Evolutionary conservation across 2,888 invertebrate species (phyloP), one percentile per base, ranked within the genome.

Genomic region (Pyralis farinalis): DNA sequence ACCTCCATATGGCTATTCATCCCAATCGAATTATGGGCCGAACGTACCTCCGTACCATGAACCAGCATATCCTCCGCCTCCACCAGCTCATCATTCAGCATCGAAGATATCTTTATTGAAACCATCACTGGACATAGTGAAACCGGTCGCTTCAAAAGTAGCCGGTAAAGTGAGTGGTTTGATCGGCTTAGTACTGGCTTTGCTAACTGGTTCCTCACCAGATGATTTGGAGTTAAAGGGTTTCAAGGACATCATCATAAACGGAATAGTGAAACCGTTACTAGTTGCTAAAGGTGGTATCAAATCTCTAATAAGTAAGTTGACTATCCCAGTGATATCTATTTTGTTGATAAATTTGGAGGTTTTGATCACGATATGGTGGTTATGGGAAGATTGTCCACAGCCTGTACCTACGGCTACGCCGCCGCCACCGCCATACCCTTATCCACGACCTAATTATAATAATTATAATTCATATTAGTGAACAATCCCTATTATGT

Each of bases 381-480:
- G 89, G 88, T 44, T 90, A 28, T 90, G 90, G 90, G 89, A 89
- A 33, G 88, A 88, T 30, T 83, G 87, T 49, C 71, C 76, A 1
- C 54, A 58, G 22, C 46, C 52, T 12, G 48, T 46, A 30, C 46
- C 50, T 40, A 10, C 25, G 7, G 46, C 50, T 40, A 10, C 25
- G 7, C 25, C 25, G 7, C 25, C 25, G 25, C 55, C 58, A 1
- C 42, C 47, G 1, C 40, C 47, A 1, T 53, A 58, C 34, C 46
- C 63, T 7, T 58, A 69, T 37, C 59, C 70, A 25, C 63, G 65
- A 25, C 64, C 71, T 3, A 58, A 47, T 45, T 67, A 71, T 7
- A 21, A 2, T 53, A 70, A 67, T 44, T 58, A 68, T 16, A 73
- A 74, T 49, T 65, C 53, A 41, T 67, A 58, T 44, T 47, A 49